Evolutionary conservation across 2,113 vertebrate genomes (phyloP), one percentile per base, ranked within the genome.

Genomic region (Neolamprologus sp.): DNA sequence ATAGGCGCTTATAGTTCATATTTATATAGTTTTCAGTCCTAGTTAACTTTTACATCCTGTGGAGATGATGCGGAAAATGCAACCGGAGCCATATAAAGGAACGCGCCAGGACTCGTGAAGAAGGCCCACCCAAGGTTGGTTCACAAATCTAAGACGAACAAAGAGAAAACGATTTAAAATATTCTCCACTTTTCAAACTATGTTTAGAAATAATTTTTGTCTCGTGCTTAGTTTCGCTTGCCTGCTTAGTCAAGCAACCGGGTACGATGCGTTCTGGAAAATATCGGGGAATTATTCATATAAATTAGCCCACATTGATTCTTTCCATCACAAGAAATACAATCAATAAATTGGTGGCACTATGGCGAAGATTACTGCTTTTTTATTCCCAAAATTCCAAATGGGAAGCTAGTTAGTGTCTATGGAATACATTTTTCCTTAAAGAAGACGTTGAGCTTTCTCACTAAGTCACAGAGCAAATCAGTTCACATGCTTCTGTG

Each of bases 51-150:
- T 63, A 35, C 54, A 68, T 83, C 33, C 51, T 60, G 73, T 19
- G 78, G 65, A 45, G 81, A 6, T 87, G 63, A 79, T 60, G 68
- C 26, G 87, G 11, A 2, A 21, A 68, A 90, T 23, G 75, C 60
- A 45, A 10, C 53, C 2, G 68, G 57, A 89, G 81, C 26, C 33
- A 80, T 54, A 85, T 16, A 8, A 17, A 83, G 49, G 89, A 88
- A 88, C 58, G 63, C 75, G 53, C 14, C 42, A 7, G 88, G 87
- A 92, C 35, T 28, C 4, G 4, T 4, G 81, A 54, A 75, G 83
- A 89, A 90, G 92, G 87, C 88, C 89, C 78, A 30, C 53, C 40
- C 51, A 88, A 95, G 94, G 93, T 95, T 88, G 42, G 95, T 93
- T 19, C 4, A 78, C 3, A 54, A 16, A 78, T 81, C 42, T 49